Evolutionary conservation across 2,888 invertebrate genomes (phyloP).

Genomic region (Eupithecia inturbata): DNA sequence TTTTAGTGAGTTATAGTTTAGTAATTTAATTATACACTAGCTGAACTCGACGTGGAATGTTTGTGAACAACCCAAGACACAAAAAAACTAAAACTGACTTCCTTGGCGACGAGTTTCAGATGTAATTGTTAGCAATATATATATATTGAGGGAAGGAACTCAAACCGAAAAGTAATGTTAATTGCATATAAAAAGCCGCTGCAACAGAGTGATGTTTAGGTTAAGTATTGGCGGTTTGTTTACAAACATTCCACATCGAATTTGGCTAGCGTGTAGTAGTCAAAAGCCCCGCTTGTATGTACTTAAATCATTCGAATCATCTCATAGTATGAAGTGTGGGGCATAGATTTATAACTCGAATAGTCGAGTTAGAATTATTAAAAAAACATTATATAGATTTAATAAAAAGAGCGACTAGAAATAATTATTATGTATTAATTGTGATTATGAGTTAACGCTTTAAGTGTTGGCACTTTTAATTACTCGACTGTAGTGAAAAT

Average conservation of each 20-base stretch:
- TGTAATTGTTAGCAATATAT: no score
- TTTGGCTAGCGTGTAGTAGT: no score
- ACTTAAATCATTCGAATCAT: slow-evolving; percentile 46
- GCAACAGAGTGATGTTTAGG: no score
- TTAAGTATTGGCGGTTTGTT: no score
- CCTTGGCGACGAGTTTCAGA: no score
- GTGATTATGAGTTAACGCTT: slow-evolving; percentile 6
- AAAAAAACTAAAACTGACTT: no score
- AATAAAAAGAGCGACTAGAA: neutral
- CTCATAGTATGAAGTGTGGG: slow-evolving; percentile 52
- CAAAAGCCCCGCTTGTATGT: slow-evolving; percentile 39
- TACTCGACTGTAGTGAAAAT: neutral
- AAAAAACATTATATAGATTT: slow-evolving; percentile 2
- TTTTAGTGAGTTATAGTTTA: slow-evolving; percentile 20
- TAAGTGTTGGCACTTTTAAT: slow-evolving; percentile 1
- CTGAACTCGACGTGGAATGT: no score
- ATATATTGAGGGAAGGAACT: no score
- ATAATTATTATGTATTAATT: neutral
- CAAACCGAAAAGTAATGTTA: no score
- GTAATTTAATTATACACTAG: slow-evolving; percentile 7
- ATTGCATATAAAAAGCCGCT: no score
- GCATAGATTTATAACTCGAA: slow-evolving; percentile 55
- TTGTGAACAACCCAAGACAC: no score
- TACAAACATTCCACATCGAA: no score
- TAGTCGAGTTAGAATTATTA: neutral